Percentiles rank a stretch among this genome's conserved stretches.
Conservation (phyloP, 2,113 vertebrate species). For the Myxocyprinus asiaticus region DNA sequence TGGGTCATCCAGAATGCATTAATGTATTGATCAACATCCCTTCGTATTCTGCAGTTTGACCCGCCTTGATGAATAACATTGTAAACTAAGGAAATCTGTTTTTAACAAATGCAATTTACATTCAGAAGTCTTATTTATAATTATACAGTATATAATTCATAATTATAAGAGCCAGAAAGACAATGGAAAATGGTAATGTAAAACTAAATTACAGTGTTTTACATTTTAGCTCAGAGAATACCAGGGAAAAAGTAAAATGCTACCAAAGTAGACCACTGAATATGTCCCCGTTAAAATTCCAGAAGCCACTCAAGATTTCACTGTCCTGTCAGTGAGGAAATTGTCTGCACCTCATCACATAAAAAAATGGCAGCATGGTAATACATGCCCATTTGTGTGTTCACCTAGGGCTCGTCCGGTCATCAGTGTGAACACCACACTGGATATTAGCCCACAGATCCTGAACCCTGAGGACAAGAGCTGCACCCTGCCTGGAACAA, state of each 20-base stretch:
- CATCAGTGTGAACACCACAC: slow-evolving; percentile 86
- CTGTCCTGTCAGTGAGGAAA: neutral
- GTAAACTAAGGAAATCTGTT: no score
- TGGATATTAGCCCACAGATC: slow-evolving; percentile 90
- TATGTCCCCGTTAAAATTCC: neutral
- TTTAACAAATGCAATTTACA: no score
- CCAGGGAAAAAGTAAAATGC: neutral
- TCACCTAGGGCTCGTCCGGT: slow-evolving; percentile 85
- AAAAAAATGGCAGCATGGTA: slow-evolving; percentile 1
- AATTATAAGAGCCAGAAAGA: no score
- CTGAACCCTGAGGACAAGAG: slow-evolving; percentile 90
- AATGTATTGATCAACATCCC: no score
- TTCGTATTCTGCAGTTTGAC: no score
- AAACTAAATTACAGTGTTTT: no score
- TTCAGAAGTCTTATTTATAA: no score
- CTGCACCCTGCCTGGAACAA: slow-evolving; percentile 73
- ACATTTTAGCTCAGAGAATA: no score
- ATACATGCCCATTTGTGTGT: slow-evolving; percentile 10
- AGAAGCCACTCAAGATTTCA: neutral
- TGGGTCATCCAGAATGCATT: no score
- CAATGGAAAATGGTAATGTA: no score
- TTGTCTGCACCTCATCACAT: neutral
- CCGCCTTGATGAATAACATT: no score
- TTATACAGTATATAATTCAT: no score
- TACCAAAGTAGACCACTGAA: neutral